phyloP scores from a whole-genome alignment of 2,888 invertebrate species.

The Amblyteles armatorius region DNA sequence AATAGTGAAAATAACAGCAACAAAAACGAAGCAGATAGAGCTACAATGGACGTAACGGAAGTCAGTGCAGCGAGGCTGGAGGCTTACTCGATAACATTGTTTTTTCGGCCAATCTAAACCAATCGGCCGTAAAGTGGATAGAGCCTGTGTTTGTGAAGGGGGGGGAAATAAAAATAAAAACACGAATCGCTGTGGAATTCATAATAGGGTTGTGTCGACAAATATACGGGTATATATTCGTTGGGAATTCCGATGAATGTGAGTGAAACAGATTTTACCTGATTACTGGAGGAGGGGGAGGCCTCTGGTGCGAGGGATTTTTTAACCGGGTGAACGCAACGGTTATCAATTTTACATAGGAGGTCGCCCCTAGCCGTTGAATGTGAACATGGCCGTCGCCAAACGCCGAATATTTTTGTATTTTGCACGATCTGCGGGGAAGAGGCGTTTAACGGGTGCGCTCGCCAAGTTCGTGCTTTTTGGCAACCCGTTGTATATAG shows the following conservation, averaged over 20 bases:
- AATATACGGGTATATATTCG: conserved; percentile 24
- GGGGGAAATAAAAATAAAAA: background rate
- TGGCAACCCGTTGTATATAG: conserved; percentile 35
- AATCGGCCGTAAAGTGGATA: conserved; percentile 52
- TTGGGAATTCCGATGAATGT: conserved; percentile 56
- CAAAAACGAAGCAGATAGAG: background rate
- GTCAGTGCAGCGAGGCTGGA: background rate
- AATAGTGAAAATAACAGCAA: background rate
- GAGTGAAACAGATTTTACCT: conserved; percentile 63
- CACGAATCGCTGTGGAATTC: conserved; percentile 18
- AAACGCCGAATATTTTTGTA: conserved; percentile 53
- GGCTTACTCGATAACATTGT: background rate
- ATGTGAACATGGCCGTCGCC: conserved; percentile 47
- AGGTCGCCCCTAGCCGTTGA: conserved; percentile 48
- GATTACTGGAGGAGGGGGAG: conserved; percentile 48
- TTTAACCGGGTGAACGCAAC: conserved; percentile 59
- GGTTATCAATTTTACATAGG: conserved; percentile 69
- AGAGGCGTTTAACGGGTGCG: conserved; percentile 22
- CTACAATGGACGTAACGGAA: background rate
- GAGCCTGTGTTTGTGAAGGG: background rate
- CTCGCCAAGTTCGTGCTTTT: conserved; percentile 26
- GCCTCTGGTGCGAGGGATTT: conserved; percentile 32
- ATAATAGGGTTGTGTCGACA: conserved; percentile 38
- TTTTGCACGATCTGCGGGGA: conserved; percentile 47
- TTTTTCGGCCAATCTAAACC: conserved; percentile 17